Conservation (phyloP, 1,140 invertebrate genomes). For the Octopus sinensis region DNA sequence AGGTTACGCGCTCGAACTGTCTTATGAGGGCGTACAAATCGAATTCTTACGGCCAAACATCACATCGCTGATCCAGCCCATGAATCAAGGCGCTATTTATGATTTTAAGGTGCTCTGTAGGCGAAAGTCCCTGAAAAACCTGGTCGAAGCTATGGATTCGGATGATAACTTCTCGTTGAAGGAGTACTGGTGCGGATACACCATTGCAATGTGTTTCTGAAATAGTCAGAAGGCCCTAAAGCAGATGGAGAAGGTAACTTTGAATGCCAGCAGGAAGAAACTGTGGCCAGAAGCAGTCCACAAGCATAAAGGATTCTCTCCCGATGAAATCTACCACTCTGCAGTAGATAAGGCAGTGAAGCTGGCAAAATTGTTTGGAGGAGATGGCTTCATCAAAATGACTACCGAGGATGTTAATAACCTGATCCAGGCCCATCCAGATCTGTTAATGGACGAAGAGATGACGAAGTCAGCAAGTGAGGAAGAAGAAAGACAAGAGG, state of each 20-base stretch:
- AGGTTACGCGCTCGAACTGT: neutral
- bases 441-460: neutral
- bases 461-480: neutral
- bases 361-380: neutral
- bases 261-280: constrained; percentile 1
- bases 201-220: neutral
- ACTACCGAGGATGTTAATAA: neutral
- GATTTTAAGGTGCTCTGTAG: neutral
- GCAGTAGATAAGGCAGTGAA: neutral
- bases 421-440: neutral
- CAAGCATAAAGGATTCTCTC: neutral
- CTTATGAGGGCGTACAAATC: neutral
- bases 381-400: neutral
- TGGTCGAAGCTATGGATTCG: neutral
- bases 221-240: neutral
- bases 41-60: neutral
- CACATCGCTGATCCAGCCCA: neutral
- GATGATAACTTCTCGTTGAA: constrained; percentile 3
- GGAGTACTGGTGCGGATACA: neutral
- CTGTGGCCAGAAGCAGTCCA: neutral
- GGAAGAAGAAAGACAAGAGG: neutral
- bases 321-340: neutral
- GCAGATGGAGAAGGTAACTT: neutral
- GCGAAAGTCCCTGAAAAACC: neutral
- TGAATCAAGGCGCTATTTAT: neutral